A percentile compares a stretch with the other conserved stretches of the same genome.
phyloP scores from a whole-genome alignment of 2,888 invertebrate species.

The Drosophila macrospina region DNA sequence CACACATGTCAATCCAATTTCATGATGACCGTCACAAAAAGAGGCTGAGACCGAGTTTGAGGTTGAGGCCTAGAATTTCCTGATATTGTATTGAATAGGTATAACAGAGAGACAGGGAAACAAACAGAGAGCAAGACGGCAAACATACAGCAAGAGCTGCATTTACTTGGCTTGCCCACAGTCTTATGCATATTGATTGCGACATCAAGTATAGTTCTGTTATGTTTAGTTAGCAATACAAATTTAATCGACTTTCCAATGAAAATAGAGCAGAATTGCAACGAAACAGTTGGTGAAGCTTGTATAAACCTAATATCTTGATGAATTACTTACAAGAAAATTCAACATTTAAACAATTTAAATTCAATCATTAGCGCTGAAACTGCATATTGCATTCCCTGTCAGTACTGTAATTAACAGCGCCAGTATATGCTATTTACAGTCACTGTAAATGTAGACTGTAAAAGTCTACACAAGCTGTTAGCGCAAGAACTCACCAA shows the following conservation, averaged over 20 bases:
- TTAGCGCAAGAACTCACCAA: background rate
- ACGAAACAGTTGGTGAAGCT: too few relatives aligned
- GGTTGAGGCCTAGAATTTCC: conserved; percentile 19
- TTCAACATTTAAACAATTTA: background rate
- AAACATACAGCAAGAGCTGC: conserved; percentile 1
- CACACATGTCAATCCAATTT: conserved; percentile 77
- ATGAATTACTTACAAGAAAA: too few relatives aligned
- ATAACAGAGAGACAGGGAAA: background rate
- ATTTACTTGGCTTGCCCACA: conserved; percentile 30
- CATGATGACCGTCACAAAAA: conserved; percentile 48
- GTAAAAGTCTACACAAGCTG: conserved; percentile 41
- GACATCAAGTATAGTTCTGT: conserved; percentile 2
- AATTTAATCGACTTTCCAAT: conserved; percentile 1
- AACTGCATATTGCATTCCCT: too few relatives aligned
- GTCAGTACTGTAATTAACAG: background rate
- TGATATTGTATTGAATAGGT: conserved; percentile 32
- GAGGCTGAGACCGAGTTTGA: conserved; percentile 13
- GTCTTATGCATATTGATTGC: conserved; percentile 61
- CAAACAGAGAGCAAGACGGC: background rate
- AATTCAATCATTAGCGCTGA: background rate
- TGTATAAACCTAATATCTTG: too few relatives aligned
- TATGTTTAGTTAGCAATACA: conserved; percentile 19
- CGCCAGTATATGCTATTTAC: conserved; percentile 26
- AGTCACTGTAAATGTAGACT: conserved; percentile 23
- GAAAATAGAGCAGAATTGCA: background rate